A percentile compares a stretch with the other conserved stretches of the same genome.
Conservation (phyloP, 2,888 invertebrate species). For the Cerastis rubricosa region DNA sequence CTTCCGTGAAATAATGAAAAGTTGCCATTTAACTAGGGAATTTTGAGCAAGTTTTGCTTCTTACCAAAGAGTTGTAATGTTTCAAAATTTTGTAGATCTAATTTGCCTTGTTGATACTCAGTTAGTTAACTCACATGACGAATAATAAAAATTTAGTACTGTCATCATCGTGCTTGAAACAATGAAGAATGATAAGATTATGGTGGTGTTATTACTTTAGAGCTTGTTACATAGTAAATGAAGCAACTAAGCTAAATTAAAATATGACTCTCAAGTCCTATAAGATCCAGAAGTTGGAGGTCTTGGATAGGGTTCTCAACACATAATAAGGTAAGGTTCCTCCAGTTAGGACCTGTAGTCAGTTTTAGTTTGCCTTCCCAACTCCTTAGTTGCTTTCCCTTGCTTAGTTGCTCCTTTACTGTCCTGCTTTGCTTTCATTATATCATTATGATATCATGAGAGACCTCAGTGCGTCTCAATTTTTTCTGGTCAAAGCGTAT, state of each 20-base stretch:
- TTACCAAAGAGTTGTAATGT: conserved; percentile 55
- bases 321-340: neutral
- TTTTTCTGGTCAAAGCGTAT: neutral
- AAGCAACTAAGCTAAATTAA: conserved; percentile 5
- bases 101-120: conserved; percentile 27
- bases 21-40: conserved; percentile 60
- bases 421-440: too few relatives aligned
- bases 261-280: neutral
- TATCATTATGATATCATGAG: too few relatives aligned
- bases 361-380: too few relatives aligned
- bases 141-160: conserved; percentile 27
- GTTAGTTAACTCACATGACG: conserved; percentile 27
- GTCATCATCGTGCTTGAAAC: conserved; percentile 21
- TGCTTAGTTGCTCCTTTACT: too few relatives aligned
- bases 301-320: neutral
- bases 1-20: conserved; percentile 77
- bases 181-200: conserved; percentile 2
- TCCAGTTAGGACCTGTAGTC: too few relatives aligned
- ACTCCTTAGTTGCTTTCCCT: too few relatives aligned
- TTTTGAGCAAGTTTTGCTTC: conserved; percentile 68
- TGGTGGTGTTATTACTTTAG: neutral
- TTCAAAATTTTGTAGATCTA: conserved; percentile 44
- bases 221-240: neutral
- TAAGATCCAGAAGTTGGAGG: neutral
- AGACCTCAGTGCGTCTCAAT: too few relatives aligned